Evolutionary conservation across 1,140 invertebrate genomes (phyloP).

Genomic region (Ceratina calcarata): DNA sequence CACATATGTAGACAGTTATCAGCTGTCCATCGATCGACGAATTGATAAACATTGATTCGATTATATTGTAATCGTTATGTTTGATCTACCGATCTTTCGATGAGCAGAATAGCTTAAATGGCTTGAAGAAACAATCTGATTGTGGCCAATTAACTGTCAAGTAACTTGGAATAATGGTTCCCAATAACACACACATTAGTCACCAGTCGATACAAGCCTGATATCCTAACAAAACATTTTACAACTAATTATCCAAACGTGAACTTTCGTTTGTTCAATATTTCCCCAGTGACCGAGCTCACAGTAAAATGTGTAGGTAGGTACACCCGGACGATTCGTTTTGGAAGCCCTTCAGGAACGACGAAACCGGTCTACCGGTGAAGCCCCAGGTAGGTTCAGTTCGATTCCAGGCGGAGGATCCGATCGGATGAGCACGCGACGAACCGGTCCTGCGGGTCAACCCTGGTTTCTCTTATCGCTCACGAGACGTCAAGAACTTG

Average conservation of each 20-base stretch:
- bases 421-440: conserved; percentile 6
- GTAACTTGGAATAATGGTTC: too few species aligned
- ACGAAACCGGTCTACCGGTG: conserved; percentile 17
- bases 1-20: neutral
- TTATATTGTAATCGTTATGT: too few species aligned
- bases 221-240: neutral
- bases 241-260: neutral
- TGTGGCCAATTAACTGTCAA: too few species aligned
- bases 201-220: neutral
- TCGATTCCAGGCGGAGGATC: conserved; percentile 7
- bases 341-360: neutral
- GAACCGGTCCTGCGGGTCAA: conserved; percentile 9
- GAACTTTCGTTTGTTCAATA: neutral
- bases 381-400: conserved; percentile 4
- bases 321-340: neutral
- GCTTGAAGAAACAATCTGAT: too few species aligned
- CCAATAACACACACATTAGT: too few species aligned
- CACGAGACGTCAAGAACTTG: conserved; percentile 24
- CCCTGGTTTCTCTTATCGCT: conserved; percentile 7
- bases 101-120: too few species aligned
- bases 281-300: too few species aligned
- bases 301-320: too few species aligned
- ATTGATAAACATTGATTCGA: too few species aligned
- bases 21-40: neutral
- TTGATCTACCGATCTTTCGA: too few species aligned